A percentile compares a stretch with the other conserved stretches of the same genome.
Evolutionary conservation across 2,888 invertebrate species (phyloP).

Genomic region (Drosophila vallismaia): DNA sequence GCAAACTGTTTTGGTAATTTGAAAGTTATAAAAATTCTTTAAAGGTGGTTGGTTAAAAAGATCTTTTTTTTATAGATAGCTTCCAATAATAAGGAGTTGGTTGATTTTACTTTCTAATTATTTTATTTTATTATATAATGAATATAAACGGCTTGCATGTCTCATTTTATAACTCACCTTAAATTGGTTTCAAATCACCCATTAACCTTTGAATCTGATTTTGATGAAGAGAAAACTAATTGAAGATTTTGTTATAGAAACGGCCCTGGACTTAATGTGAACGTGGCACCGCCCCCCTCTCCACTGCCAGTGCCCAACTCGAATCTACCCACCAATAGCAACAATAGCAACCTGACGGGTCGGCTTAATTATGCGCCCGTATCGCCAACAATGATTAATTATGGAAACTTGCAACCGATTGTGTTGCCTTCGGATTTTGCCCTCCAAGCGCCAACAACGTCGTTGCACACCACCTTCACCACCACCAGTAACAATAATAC

Average conservation of each 20-base stretch:
- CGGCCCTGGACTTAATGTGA: slow-evolving; percentile 49
- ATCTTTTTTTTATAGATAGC: not conserved
- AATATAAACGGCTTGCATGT: not conserved
- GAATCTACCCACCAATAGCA: slow-evolving; percentile 56
- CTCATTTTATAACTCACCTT: slow-evolving; percentile 10
- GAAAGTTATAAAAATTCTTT: not conserved
- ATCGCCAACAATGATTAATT: slow-evolving; percentile 55
- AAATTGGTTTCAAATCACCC: slow-evolving; percentile 26
- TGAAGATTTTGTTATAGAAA: slow-evolving; percentile 45
- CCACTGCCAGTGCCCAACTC: slow-evolving; percentile 41
- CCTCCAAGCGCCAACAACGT: slow-evolving; percentile 64
- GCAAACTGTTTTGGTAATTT: not conserved
- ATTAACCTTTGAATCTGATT: not conserved
- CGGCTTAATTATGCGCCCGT: slow-evolving; percentile 56
- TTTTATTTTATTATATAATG: not conserved
- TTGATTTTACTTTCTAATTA: not conserved
- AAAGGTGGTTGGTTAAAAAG: not conserved
- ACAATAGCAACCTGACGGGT: slow-evolving; percentile 36
- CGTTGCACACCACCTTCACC: slow-evolving; percentile 32
- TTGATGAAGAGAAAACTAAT: slow-evolving; percentile 7
- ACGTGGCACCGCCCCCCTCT: slow-evolving; percentile 45
- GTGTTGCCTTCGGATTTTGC: slow-evolving; percentile 61
- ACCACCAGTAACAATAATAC: slow-evolving; percentile 19
- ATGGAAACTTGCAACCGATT: slow-evolving; percentile 64
- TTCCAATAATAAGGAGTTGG: no score